Base-by-base conservation (phyloP, 2,888 invertebrate genomes). In the Ophion ventricosus region DNA sequence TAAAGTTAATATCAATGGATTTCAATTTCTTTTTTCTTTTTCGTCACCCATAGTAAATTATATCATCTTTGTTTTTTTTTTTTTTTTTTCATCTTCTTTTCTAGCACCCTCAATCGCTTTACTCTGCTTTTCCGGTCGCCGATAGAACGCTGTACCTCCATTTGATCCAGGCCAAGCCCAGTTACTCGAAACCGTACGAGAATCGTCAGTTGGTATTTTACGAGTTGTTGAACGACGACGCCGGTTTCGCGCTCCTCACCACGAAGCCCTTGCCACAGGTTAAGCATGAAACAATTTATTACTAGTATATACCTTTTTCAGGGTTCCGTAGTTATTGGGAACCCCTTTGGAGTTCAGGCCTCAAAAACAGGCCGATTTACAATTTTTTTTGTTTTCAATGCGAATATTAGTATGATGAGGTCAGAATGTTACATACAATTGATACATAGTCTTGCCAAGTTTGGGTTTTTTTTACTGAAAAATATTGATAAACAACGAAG, bases 201-300 rank as follows among this genome's bases (percentile, higher is more conserved):
- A 94, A 95, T 69, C 94, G 95, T 0, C 93, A 94, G 43, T 90
- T 89, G 29, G 93, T 94, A 0, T 93, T 96, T 76, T 95, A 95
- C 86, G 91, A 95, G 25, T 90, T 96, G 17, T 92, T 96, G 0
- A 88, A 93, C 10, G 93, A 93, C 2, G 86, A 92, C 0, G 91
- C 95, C 7, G 95, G 95, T 4, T 97, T 94, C 89, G 97, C 96
- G 0, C 93, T 97, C 49, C 90, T 97, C 0, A 95, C 96, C 0
- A 92, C 94, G 0, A 94, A 95, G 17, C 91, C 92, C 4, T 91
- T 97, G 86, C 96, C 96, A 0, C 90, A 93, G 56, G 90, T 97
- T 43, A 29, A 85, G 83, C 76, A 84, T 8, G 25, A 49, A 49
- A 49, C 17, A 49, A 49, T 49, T 14, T 11, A 17, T 49, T 17